phyloP scores from a whole-genome alignment of 2,797 vertebrate species.

The Ptychadena robeensis region DNA sequence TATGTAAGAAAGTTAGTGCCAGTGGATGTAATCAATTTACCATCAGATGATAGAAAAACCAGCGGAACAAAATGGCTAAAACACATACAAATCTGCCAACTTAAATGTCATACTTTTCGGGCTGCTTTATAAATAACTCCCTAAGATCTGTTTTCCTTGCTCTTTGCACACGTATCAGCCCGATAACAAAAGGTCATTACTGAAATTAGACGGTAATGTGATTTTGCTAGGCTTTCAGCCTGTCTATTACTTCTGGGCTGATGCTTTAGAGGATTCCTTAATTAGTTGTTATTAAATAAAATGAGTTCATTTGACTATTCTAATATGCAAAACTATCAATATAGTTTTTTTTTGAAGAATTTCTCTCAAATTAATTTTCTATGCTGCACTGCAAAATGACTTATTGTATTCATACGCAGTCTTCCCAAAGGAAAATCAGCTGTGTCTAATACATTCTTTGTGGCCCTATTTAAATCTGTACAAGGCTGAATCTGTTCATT shows the following conservation, averaged over 20 bases:
- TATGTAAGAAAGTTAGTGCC: too few relatives aligned
- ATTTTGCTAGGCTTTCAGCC: slow-evolving; percentile 31
- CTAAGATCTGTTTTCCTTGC: slow-evolving; percentile 10
- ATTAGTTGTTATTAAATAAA: slow-evolving; percentile 52
- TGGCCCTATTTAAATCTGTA: slow-evolving; percentile 19
- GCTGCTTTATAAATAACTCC: too few relatives aligned
- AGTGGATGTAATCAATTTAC: too few relatives aligned
- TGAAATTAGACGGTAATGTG: slow-evolving; percentile 49
- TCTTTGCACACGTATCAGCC: neutral
- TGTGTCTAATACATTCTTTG: slow-evolving; percentile 16
- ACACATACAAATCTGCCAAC: too few relatives aligned
- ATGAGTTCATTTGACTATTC: slow-evolving; percentile 47
- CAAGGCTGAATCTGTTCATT: neutral
- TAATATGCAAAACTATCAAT: slow-evolving; percentile 28
- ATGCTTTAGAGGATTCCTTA: slow-evolving; percentile 30
- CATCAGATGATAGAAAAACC: too few relatives aligned
- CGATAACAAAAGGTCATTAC: slow-evolving; percentile 49
- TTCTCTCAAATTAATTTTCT: slow-evolving; percentile 20
- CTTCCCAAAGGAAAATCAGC: slow-evolving; percentile 22
- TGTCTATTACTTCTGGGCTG: slow-evolving; percentile 35
- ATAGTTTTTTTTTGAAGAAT: slow-evolving; percentile 10
- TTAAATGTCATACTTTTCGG: too few relatives aligned
- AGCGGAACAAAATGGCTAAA: too few relatives aligned
- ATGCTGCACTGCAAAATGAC: slow-evolving; percentile 23
- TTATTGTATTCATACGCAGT: slow-evolving; percentile 15